Evolutionary conservation across 2,888 invertebrate genomes (phyloP).

Genomic region (Pyrrhosoma nymphula): DNA sequence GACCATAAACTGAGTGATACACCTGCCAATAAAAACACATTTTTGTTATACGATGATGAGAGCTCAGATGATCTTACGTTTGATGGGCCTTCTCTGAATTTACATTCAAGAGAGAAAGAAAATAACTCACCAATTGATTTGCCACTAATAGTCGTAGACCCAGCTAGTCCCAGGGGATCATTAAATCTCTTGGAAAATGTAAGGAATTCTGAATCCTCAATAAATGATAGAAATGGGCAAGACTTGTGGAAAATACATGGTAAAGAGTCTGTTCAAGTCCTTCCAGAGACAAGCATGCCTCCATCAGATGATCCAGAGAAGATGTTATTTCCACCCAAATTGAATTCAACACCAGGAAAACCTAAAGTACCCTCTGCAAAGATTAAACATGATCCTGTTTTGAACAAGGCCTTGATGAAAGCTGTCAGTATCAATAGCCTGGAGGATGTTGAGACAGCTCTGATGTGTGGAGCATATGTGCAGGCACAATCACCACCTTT

Average conservation of each 20-base stretch:
- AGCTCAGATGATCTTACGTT: neutral
- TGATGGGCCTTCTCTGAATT: neutral
- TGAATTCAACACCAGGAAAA: neutral
- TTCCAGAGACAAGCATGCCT: neutral
- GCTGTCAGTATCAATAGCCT: conserved; percentile 39
- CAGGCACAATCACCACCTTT: conserved; percentile 26
- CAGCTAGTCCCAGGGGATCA: neutral
- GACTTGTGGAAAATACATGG: neutral
- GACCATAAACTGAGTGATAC: neutral
- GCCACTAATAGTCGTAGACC: neutral
- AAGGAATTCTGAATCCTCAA: neutral
- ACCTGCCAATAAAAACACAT: neutral
- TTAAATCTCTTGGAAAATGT: neutral
- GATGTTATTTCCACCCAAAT: neutral
- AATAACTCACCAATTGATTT: neutral
- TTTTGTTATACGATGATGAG: neutral
- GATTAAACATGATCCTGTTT: neutral
- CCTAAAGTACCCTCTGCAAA: neutral
- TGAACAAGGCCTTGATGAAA: conserved; percentile 61
- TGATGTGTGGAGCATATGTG: conserved; percentile 49
- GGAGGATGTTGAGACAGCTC: conserved; percentile 31
- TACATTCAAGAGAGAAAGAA: neutral
- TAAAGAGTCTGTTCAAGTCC: neutral
- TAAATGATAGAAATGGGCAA: neutral
- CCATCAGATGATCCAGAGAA: neutral